Base-by-base conservation (phyloP, 2,888 invertebrate species). In the Notocelia uddmanniana region DNA sequence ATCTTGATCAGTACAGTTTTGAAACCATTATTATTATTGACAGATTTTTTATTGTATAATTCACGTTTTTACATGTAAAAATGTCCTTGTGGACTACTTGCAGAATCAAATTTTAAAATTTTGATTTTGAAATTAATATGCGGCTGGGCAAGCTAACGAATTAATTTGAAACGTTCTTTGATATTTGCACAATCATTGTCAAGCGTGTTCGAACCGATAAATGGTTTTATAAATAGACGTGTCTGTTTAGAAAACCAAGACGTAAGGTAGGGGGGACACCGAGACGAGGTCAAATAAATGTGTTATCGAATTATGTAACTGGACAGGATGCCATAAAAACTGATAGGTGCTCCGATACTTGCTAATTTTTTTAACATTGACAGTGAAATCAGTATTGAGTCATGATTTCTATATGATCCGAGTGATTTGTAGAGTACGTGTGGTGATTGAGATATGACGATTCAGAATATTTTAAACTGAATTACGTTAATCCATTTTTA, bases 321-420 rank as follows among this genome's bases (percentile, higher is more conserved):
- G n/a, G n/a, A 54, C 55, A 21, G 50, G 58, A 69, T 18, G 37
- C 3, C 50, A 45, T 19, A 54, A 64, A 69, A 52, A 69, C 63
- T 50, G 26, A 57, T 70, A 58, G 31, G 5, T 31, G 31, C 45
- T 45, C 23, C 23, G 26, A 45, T n/a, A 60, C 57, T 13, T 64
- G 52, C 23, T 73, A 77, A 74, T 77, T 67, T 77, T 75, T 80
- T 77, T 80, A 80, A 75, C 83, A 82, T 83, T 85, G 83, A 80
- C 85, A 85, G 74, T 85, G 83, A 82, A 83, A 77, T 73, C 58
- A 57, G 68, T 45, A 57, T 69, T 55, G 62, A 73, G 45, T 62
- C 64, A 67, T 59, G n/a, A n/a, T n/a, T n/a, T n/a, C n/a, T n/a
- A n/a, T n/a, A n/a, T n/a, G n/a, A n/a, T n/a, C n/a, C n/a, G n/a